Base-by-base conservation (phyloP, 2,113 vertebrate species). In the Craseonycteris thonglongyai region DNA sequence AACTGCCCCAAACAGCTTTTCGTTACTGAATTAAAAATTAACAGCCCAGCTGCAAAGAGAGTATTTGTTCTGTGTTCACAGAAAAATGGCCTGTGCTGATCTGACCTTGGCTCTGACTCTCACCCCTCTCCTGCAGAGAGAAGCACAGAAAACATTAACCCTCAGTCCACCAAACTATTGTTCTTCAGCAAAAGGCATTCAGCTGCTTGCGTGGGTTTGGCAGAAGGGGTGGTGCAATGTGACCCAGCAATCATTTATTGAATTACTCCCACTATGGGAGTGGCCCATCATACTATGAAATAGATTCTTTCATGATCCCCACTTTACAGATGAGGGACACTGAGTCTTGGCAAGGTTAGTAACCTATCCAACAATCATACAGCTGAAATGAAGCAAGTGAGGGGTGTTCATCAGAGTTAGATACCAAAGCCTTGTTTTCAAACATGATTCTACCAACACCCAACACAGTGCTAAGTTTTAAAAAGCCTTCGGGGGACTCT, bases 21-120 rank as follows among this genome's bases (percentile, higher is more conserved):
- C 51, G 72, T 80, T 21, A 15, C 80, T 66, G 54, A 75, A 91
- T 61, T 79, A 78, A 82, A 95, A 88, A 68, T 51, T n/a, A 63
- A 54, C 49, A 35, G 66, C 74, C 68, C 42, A 51, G 79, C 24
- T 2, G 21, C 68, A 94, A 61, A 90, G 58, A 81, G 69, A 74
- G 8, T 28, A 38, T 93, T 84, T 68, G 59, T 87, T 76, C 80
- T 75, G 35, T 47, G 78, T 65, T 84, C 94, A 79, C 49, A 40
- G 76, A 61, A 61, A 76, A 80, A 61, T 19, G 61, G 40, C 58
- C 75, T 90, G 54, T 65, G 68, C 28, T 66, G 51, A 54, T 54
- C n/a, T 92, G 80, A 81, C 91, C 94, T 92, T 88, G 91, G 35
- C 76, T 89, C 58, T 80, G 65, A 88, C n/a, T 58, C 76, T 93